Evolutionary conservation across 2,113 vertebrate species (phyloP), one percentile per base, ranked within the genome.

Genomic region (Narcine bancroftii): DNA sequence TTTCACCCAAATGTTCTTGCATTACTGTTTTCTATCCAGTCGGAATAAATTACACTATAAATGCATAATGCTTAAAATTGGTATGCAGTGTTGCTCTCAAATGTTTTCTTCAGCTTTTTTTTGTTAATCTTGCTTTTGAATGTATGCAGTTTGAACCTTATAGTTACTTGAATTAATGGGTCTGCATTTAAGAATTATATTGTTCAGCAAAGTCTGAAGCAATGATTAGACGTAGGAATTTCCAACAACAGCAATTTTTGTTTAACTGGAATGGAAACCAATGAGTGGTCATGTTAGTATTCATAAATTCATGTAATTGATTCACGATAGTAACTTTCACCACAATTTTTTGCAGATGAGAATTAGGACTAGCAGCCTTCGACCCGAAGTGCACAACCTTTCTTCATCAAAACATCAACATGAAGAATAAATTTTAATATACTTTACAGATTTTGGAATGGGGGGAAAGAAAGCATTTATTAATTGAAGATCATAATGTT

Each of bases 261-360:
- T 81, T 29, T 60, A 60, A 87, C 50, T 87, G 81, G 81, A 87
- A 60, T 87, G 53, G 81, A 87, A 87, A 60, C 53, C n/a, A 50
- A 63, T 87, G 15, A 87, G 53, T 87, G 53, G 81, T 63, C 81
- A 60, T 87, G 19, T 87, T 60, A 63, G 53, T 87, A 53, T 63
- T 87, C 50, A 56, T 87, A 69, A 69, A 69, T 91, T 11, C 42
- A 66, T 89, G 87, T 69, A 45, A 63, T 21, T 29, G n/a, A 66
- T 66, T 29, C 89, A 71, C 71, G 42, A 85, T 2, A 92, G 56
- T 93, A 93, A 93, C 92, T 77, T 60, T 76, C 83, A 89, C 60
- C 93, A 81, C 94, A 93, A 93, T 95, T 93, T 96, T 92, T 97
- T 96, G 10, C 96, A 97, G 96, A 95, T 95, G 95, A 96, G 95